Evolutionary conservation across 2,888 invertebrate genomes (phyloP).

Genomic region (Leucania comma): DNA sequence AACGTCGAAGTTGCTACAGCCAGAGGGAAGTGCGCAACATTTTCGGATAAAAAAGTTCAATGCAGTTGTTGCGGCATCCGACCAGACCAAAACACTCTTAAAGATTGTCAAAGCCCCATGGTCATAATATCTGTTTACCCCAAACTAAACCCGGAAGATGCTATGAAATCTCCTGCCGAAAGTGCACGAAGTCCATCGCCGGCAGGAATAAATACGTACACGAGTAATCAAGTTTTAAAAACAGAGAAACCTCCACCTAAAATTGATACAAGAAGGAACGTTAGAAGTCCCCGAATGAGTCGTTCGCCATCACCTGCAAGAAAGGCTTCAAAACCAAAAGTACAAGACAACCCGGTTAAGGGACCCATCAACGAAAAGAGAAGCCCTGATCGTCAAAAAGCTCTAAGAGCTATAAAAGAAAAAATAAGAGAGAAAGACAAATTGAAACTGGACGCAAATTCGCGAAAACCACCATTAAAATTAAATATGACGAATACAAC

Average conservation of each 20-base stretch:
- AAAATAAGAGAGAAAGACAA: constrained; percentile 58
- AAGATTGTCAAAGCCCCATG: constrained; percentile 73
- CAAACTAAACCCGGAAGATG: constrained; percentile 69
- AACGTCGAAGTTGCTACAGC: constrained; percentile 55
- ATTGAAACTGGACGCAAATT: constrained; percentile 21
- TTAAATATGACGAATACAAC: constrained; percentile 12
- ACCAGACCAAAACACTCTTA: constrained; percentile 41
- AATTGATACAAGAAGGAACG: constrained; percentile 20
- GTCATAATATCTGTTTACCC: constrained; percentile 86
- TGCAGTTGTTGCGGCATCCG: constrained; percentile 68
- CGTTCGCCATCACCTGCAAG: constrained; percentile 54
- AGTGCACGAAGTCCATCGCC: constrained; percentile 13
- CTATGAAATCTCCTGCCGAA: constrained; percentile 31
- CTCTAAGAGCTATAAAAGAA: constrained; percentile 43
- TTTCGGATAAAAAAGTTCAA: constrained; percentile 71
- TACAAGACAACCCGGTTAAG: constrained; percentile 45
- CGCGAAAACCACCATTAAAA: constrained; percentile 22
- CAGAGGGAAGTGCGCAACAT: constrained; percentile 32
- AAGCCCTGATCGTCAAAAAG: constrained; percentile 50
- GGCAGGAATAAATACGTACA: neutral
- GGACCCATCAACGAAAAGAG: constrained; percentile 23
- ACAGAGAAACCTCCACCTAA: constrained; percentile 30
- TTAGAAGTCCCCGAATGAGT: constrained; percentile 23
- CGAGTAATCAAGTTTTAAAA: constrained; percentile 23
- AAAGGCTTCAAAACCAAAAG: constrained; percentile 42